Conservation (phyloP, 2,888 invertebrate species). For the Pomacea canaliculata region DNA sequence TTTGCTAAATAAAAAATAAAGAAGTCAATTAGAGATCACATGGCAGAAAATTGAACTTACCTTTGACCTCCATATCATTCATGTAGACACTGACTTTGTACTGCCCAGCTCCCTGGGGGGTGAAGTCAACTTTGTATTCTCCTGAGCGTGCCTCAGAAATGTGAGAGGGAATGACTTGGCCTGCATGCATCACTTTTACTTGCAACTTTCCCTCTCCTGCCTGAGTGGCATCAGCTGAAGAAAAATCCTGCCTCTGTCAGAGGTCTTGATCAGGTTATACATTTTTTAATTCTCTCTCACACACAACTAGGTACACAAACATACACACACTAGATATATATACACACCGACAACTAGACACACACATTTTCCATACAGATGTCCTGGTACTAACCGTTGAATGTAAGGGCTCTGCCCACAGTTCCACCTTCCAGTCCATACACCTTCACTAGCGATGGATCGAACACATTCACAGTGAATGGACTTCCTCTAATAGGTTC, state of each 20-base stretch:
- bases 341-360: background rate
- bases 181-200: constrained; percentile 84
- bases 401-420: constrained; percentile 73
- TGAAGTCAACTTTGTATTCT: constrained; percentile 73
- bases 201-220: constrained; percentile 91
- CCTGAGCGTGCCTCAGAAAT: constrained; percentile 79
- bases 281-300: background rate
- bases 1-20: too few relatives aligned
- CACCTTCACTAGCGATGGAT: constrained; percentile 87
- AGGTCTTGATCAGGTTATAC: too few relatives aligned
- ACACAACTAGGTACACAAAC: background rate
- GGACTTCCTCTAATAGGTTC: constrained; percentile 96
- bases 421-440: constrained; percentile 73
- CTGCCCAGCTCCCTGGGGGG: constrained; percentile 74
- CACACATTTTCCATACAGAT: too few relatives aligned
- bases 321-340: too few relatives aligned
- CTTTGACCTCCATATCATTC: constrained; percentile 90
- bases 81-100: constrained; percentile 91
- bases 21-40: background rate
- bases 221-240: constrained; percentile 78
- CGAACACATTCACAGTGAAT: constrained; percentile 95
- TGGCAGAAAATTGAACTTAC: constrained; percentile 55
- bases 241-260: background rate
- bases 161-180: constrained; percentile 78
- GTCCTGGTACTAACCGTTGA: constrained; percentile 66